A percentile compares a stretch with the other conserved stretches of the same genome.
Evolutionary conservation across 2,113 vertebrate species (phyloP).

Genomic region (Pyxicephalus adspersus): DNA sequence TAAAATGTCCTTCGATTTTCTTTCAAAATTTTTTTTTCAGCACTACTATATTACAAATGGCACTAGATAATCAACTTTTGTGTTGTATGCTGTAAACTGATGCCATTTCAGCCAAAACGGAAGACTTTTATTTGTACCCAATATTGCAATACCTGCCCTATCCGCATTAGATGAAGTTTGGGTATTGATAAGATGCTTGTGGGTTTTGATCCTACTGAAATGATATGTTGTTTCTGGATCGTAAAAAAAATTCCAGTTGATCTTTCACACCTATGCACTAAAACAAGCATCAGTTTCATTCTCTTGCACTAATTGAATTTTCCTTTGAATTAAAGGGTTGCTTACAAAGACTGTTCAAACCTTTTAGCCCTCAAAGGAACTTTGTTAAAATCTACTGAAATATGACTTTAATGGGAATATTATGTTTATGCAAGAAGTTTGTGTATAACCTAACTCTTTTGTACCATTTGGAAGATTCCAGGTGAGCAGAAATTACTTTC

Average conservation of each 20-base stretch:
- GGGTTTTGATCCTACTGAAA: too few species aligned
- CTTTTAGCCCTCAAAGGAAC: not conserved
- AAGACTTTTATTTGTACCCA: too few species aligned
- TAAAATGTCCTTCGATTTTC: slow-evolving; percentile 52
- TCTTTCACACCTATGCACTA: too few species aligned
- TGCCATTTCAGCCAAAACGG: too few species aligned
- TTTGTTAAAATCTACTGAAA: not conserved
- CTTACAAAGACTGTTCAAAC: not conserved
- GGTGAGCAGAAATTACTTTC: too few species aligned
- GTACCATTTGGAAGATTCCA: too few species aligned
- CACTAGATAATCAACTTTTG: not conserved
- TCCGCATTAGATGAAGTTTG: too few species aligned
- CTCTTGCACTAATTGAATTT: slow-evolving; percentile 31
- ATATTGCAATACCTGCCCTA: too few species aligned
- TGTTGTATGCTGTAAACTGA: slow-evolving; percentile 56
- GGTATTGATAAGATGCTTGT: too few species aligned
- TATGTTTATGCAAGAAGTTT: not conserved
- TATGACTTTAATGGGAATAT: not conserved
- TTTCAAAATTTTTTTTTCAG: slow-evolving; percentile 41
- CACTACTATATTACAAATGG: slow-evolving; percentile 16
- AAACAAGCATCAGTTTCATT: not conserved
- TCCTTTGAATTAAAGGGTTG: not conserved
- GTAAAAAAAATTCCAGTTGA: too few species aligned
- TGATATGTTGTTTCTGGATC: too few species aligned
- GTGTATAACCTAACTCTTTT: too few species aligned